Base-by-base conservation (phyloP, 1,140 invertebrate genomes). In the Trachymyrmex septentrionalis region DNA sequence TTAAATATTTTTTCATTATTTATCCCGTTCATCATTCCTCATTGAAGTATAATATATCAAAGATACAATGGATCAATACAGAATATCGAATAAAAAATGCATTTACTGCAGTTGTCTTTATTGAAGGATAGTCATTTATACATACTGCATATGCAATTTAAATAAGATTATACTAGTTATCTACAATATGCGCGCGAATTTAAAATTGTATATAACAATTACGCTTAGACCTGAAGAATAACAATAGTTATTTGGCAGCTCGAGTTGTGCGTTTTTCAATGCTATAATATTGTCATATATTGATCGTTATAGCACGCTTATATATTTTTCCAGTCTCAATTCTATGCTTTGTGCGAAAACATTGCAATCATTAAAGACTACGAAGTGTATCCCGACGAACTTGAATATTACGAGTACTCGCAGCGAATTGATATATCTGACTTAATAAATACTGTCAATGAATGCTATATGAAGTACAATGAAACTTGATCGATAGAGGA, bases 161-260 rank as follows among this genome's bases (percentile, higher is more conserved):
- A 93, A 92, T 92, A 92, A 80, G 86, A 88, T 92, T 92, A 88
- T 84, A 92, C 86, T 92, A 14, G 91, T 88, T 90, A 91, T 90
- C 88, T 91, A 92, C 90, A 90, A 86, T 92, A 88, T 92, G 86
- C 88, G 85, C 67, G 71, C 57, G 88, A 69, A 85, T 57, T 84
- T 87, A 88, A 84, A 61, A 57, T 50, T 86, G 71, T 72, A 73
- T 61, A 2, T 88, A 72, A 78, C 50, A 86, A 71, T 73, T 48
- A 88, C 63, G 53, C 44, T 72, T 34, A 80, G 73, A 78, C 66
- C 5, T 78, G 61, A 84, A 66, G 53, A 59, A 53, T 87, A 92
- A 84, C 71, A 69, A 91, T 84, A 64, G 55, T 87, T 87, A 91
- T 91, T 91, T 92, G 90, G 91, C 92, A 91, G 89, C 86, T 91